These are phyloP conservation scores for Terrapene triunguis DNA, from an alignment of 2,113 vertebrate species.

Conservation along the genomic window DNA sequence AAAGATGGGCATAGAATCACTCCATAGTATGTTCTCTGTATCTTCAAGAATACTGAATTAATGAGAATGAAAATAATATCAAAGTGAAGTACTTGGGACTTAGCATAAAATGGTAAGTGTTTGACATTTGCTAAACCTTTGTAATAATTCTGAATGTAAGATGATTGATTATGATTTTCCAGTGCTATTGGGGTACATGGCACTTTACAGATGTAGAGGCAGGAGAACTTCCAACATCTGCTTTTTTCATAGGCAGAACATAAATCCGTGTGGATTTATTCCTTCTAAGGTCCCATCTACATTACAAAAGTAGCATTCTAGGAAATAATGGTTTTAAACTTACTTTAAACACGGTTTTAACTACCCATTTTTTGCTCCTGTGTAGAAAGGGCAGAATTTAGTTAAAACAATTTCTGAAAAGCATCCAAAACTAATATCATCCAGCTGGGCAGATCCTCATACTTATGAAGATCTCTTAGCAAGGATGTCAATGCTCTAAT, in stretches of 20 bases:
- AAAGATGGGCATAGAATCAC: neutral
- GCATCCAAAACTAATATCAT: neutral
- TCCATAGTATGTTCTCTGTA: neutral
- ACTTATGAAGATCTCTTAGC: neutral
- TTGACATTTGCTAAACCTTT: neutral
- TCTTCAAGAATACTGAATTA: neutral
- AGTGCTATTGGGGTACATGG: neutral
- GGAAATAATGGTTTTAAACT: neutral
- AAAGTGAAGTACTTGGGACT: neutral
- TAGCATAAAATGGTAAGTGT: neutral
- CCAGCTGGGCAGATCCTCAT: neutral
- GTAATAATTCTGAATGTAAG: neutral
- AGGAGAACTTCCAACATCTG: neutral
- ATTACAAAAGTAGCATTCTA: neutral
- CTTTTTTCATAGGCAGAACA: neutral
- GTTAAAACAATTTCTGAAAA: neutral
- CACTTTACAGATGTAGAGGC: neutral
- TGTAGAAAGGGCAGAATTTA: neutral
- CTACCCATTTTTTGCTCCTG: neutral
- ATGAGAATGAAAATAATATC: neutral
- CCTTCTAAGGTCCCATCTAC: neutral
- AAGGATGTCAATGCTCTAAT: neutral
- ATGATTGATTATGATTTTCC: neutral
- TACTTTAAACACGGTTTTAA: neutral
- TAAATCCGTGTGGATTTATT: neutral